phyloP scores from a whole-genome alignment of 2,888 invertebrate genomes.

The Cordylochernes scorpioides region DNA sequence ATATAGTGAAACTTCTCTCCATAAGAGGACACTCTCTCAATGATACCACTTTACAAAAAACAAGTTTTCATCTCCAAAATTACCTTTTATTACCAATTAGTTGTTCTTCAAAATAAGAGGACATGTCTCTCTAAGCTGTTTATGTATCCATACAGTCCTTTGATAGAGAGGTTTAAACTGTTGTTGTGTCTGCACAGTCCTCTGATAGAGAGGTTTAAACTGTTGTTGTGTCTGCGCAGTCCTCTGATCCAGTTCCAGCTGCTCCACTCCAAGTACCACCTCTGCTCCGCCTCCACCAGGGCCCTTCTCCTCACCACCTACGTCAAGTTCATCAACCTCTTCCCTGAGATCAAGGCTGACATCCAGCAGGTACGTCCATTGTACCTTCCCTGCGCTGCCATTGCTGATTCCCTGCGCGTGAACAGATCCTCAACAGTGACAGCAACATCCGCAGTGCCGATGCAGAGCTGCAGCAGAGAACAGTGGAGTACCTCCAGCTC shows the following conservation, averaged over 20 bases:
- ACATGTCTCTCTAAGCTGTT: too few species aligned
- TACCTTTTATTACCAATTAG: too few species aligned
- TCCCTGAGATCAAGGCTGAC: constrained; percentile 85
- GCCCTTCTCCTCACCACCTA: constrained; percentile 89
- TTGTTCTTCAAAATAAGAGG: too few species aligned
- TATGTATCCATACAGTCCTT: too few species aligned
- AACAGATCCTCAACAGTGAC: constrained; percentile 31
- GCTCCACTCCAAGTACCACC: constrained; percentile 91
- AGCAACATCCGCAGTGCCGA: constrained; percentile 90
- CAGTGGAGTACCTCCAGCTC: constrained; percentile 85
- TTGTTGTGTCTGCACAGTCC: too few species aligned
- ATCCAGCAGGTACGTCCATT: constrained; percentile 63
- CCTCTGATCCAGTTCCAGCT: constrained; percentile 92
- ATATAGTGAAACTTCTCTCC: too few species aligned
- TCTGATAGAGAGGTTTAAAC: too few species aligned
- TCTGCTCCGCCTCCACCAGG: constrained; percentile 87
- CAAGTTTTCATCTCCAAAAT: too few species aligned
- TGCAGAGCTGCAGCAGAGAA: constrained; percentile 90
- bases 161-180: too few species aligned
- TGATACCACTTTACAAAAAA: too few species aligned
- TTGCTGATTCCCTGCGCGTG: not conserved
- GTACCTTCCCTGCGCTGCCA: not conserved
- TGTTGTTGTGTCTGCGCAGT: too few species aligned
- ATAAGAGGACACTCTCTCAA: too few species aligned
- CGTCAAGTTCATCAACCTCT: constrained; percentile 94